Base-by-base conservation (phyloP, 2,888 invertebrate species). In the Thymelicus sylvestris region DNA sequence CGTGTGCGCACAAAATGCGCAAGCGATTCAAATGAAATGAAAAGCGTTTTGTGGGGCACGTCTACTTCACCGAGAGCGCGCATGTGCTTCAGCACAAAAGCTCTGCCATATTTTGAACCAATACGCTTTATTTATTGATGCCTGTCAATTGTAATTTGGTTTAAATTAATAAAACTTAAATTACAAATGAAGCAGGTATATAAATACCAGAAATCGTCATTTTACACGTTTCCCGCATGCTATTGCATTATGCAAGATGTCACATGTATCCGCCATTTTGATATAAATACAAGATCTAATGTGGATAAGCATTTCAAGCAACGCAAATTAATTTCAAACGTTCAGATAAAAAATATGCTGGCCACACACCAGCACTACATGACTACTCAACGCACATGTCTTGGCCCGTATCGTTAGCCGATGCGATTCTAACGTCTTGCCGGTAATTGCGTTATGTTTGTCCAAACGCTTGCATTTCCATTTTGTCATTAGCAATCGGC, bases 401-500 rank as follows among this genome's bases (percentile, higher is more conserved):
- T 77, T 67, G 75, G 80, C 92, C 93, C 93, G 91, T 93, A 93
- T 93, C 81, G 80, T 86, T 79, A 77, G 77, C 78, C 72, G 77
- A 77, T 78, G 78, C 77, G 81, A 83, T 85, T 88, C 88, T 87
- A 91, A 89, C 87, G 84, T 87, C 81, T 79, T 66, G 76, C 80
- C 82, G 76, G 82, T 89, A 90, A 89, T 89, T 89, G 84, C 86
- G 75, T 75, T 77, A 75, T 77, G 81, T 88, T 87, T 88, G 88
- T 84, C 89, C 91, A 88, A 91, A 92, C 87, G 83, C 78, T 78
- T 83, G 81, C 80, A 92, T 92, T 91, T 87, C 86, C 90, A 91
- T 91, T 91, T 89, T 89, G 89, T 91, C 92, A 91, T 93, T 92
- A 92, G 89, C 88, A 83, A 88, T 88, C 77, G 84, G 77, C 89